Evolutionary conservation across 2,888 invertebrate genomes (phyloP), one percentile per base, ranked within the genome.

Genomic region (Chymomyza amoena): DNA sequence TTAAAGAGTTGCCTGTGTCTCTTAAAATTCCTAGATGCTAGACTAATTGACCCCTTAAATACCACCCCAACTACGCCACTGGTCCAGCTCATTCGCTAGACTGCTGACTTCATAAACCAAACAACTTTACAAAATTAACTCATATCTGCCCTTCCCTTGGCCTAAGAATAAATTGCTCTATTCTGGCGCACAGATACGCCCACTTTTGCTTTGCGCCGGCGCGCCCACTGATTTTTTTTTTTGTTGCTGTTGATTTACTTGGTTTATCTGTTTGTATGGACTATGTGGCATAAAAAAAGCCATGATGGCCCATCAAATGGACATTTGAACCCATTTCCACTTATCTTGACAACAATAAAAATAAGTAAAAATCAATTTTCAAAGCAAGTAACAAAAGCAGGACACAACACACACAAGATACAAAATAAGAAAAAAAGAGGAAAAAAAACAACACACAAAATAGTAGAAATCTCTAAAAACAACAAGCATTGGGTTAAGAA

Each of bases 321-420:
- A 62, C n/a, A 54, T 63, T 63, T 50, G 68, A 70, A 73, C 52
- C 74, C 77, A 72, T 73, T 86, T 72, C 80, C 69, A 76, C 76
- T 80, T 78, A 83, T 78, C 81, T 78, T 73, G 72, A 74, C 69
- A 73, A 81, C 68, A 79, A 84, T 79, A 86, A 81, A 75, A 84
- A 83, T 70, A 75, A 81, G 77, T 81, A 77, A 75, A 86, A 84
- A 84, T 88, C 79, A 88, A 84, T 84, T 88, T 86, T 70, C 25
- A 52, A 54, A 64, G 36, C 52, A 51, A 51, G 28, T 51, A 39
- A 39, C 39, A 25, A 39, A 56, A 64, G 15, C 6, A 61, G n/a
- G 59, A 59, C 18, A 28, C n/a, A n/a, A n/a, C n/a, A n/a, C 18
- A 50, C 36, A 39, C 20, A 15, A 50, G 15, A 13, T 60, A 64